A percentile compares a stretch with the other conserved stretches of the same genome.
Evolutionary conservation across 2,113 vertebrate genomes (phyloP).

Genomic region (Pseudonaja textilis): DNA sequence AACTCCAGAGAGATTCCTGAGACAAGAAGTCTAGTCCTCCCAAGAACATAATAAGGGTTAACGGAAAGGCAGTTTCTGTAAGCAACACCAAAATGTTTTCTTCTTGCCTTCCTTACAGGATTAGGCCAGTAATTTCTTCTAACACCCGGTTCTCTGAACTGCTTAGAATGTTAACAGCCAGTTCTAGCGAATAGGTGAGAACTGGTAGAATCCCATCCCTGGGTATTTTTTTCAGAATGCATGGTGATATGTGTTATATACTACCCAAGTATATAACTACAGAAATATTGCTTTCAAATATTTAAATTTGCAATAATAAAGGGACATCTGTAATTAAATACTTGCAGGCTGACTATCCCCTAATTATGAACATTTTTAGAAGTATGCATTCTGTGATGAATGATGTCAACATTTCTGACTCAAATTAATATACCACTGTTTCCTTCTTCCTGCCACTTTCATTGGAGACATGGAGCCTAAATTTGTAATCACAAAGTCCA

Average conservation of each 20-base stretch:
- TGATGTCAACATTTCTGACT: background rate
- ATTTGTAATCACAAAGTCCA: background rate
- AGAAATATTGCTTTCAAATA: background rate
- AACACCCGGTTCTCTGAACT: too few species aligned
- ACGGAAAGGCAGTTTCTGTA: too few species aligned
- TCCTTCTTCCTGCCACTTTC: background rate
- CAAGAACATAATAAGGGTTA: too few species aligned
- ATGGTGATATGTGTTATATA: background rate
- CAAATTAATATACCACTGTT: background rate
- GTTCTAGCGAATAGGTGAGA: too few species aligned
- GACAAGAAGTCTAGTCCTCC: too few species aligned
- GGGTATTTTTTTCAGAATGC: background rate
- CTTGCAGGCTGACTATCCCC: background rate
- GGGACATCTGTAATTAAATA: background rate
- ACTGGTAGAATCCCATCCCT: too few species aligned
- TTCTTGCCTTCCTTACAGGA: too few species aligned
- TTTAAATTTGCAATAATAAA: background rate
- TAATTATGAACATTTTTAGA: background rate
- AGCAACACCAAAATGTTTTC: too few species aligned
- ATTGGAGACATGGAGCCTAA: background rate
- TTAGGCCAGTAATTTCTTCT: too few species aligned
- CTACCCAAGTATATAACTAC: background rate
- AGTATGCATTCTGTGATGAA: background rate
- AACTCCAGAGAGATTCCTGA: too few species aligned
- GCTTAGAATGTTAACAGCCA: too few species aligned